phyloP scores from a whole-genome alignment of 64 coral and sea anemone genomes.

The Stylophora pistillata region DNA sequence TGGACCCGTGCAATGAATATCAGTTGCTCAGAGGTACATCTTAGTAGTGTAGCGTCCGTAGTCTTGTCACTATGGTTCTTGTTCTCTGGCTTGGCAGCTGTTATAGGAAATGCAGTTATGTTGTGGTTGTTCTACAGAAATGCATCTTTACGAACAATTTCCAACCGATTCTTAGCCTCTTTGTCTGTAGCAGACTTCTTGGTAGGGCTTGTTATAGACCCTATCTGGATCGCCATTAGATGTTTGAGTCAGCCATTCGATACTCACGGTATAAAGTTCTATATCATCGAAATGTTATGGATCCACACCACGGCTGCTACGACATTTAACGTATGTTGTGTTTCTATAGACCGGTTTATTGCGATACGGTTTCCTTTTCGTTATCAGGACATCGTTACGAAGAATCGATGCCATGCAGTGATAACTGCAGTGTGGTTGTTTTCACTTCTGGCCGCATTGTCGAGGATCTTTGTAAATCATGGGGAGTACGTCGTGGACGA shows the following conservation, averaged over 20 bases:
- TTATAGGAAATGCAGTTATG: constrained; percentile 14
- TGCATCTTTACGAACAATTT: not conserved
- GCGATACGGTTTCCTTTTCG: constrained; percentile 15
- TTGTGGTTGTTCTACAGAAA: constrained; percentile 20
- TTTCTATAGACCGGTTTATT: constrained; percentile 18
- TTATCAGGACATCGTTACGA: constrained; percentile 7
- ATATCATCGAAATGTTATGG: not conserved
- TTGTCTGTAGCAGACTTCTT: constrained; percentile 5
- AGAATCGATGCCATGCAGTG: not conserved
- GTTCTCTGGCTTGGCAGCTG: constrained; percentile 14
- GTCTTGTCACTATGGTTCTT: not conserved
- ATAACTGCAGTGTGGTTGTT: not conserved
- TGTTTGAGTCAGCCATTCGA: not conserved
- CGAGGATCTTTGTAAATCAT: not conserved
- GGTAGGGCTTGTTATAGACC: constrained; percentile 1
- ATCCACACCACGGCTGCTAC: not conserved
- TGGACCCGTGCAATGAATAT: not conserved
- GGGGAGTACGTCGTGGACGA: not conserved
- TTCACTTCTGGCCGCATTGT: not conserved
- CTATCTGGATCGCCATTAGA: not conserved
- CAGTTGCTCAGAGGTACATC: not conserved
- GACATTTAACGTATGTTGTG: not conserved
- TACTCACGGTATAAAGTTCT: not conserved
- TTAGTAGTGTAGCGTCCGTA: not conserved
- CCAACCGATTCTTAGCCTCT: constrained; percentile 7